Base-by-base conservation (phyloP, 1,140 invertebrate species). In the Megalopta genalis region DNA sequence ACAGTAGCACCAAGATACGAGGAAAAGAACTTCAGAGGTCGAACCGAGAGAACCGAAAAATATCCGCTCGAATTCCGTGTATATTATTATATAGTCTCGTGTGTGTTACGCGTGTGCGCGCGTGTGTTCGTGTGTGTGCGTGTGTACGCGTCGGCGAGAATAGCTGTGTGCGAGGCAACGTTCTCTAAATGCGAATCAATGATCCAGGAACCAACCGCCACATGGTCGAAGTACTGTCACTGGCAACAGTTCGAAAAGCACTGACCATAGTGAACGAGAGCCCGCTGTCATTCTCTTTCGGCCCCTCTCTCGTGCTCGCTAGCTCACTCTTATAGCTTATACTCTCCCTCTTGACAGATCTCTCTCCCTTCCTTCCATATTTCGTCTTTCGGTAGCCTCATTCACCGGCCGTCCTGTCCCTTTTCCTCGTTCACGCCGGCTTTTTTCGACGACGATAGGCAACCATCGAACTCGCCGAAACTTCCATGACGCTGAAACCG, bases 161-260 rank as follows among this genome's bases (percentile, higher is more conserved):
- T n/a, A 32, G 32, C 32, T 32, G 32, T 32, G 32, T 32, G 32
- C 32, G 4, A 52, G 49, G 18, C 14, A 52, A 21, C 49, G 49
- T 52, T 52, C 16, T 52, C 16, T 52, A 52, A 52, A 73, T 42
- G 49, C 32, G 54, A 59, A 82, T 86, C 75, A 85, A 67, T 86
- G 63, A 82, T 85, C 57, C 59, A 77, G 46, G 42, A 86, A 86
- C 64, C 72, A n/a, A 86, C 77, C 88, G 85, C 85, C 90, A 78
- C 90, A 87, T 90, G 88, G 87, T 88, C 87, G 82, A 65, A 69
- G 81, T 86, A 80, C 80, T 93, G 92, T 86, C 91, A 89, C 92
- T 93, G 91, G 92, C 92, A 93, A 89, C 88, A 89, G 92, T 93
- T 93, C 92, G 91, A 90, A 90, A 93, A 93, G 92, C 89, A 93